These are phyloP conservation scores for Ciona savignyi DNA, from an alignment of 23 tunicate species.

Conservation along the genomic window DNA sequence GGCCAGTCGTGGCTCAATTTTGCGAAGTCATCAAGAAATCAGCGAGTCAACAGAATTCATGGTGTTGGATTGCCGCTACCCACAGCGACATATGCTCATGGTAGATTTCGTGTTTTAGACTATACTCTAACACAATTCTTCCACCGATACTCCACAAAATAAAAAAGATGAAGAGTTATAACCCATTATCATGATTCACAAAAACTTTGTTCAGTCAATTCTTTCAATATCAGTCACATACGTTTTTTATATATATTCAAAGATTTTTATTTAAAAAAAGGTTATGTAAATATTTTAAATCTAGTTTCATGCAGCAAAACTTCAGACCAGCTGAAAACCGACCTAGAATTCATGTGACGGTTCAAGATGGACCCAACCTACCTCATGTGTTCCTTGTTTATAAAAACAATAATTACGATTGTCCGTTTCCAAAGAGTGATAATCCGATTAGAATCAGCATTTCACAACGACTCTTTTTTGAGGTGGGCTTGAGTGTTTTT, in stretches of 20 bases:
- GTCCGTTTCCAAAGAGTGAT: constrained; percentile 22
- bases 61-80: constrained; percentile 35
- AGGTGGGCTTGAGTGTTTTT: too few relatives aligned
- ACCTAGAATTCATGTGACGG: constrained; percentile 11
- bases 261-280: too few relatives aligned
- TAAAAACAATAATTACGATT: constrained; percentile 20
- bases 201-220: too few relatives aligned
- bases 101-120: too few relatives aligned
- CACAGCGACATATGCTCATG: constrained; percentile 16
- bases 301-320: constrained; percentile 21
- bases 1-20: neutral
- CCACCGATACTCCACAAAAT: too few relatives aligned
- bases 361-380: constrained; percentile 17
- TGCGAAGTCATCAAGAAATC: neutral
- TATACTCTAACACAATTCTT: too few relatives aligned
- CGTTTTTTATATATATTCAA: too few relatives aligned
- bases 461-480: constrained; percentile 16
- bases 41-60: constrained; percentile 14
- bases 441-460: constrained; percentile 20
- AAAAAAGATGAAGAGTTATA: too few relatives aligned
- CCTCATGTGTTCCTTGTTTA: constrained; percentile 24
- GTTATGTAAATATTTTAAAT: too few relatives aligned
- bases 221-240: too few relatives aligned
- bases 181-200: too few relatives aligned
- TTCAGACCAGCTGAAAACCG: constrained; percentile 19